A percentile compares a stretch with the other conserved stretches of the same genome.
These are phyloP conservation scores for Paramormyrops kingsleyae DNA, from an alignment of 2,113 vertebrate species.

Conservation along the genomic window DNA sequence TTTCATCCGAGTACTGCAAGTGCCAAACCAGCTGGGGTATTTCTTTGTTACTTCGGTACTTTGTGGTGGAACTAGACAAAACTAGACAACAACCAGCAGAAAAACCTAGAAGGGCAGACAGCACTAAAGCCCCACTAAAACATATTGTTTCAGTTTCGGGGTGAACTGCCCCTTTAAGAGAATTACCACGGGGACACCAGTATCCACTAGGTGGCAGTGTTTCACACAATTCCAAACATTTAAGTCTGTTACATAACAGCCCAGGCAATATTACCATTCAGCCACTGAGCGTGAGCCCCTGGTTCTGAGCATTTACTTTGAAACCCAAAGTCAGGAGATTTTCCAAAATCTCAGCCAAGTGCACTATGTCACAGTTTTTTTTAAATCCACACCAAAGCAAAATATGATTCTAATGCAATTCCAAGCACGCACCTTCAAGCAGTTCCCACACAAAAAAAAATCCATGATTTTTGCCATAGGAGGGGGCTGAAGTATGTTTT, in stretches of 20 bases:
- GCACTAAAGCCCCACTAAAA: neutral
- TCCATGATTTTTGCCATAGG: neutral
- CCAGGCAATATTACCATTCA: neutral
- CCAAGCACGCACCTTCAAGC: neutral
- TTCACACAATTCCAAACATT: neutral
- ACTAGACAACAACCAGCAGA: neutral
- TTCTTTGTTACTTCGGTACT: no score
- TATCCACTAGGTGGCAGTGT: conserved; percentile 11
- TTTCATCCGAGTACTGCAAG: no score
- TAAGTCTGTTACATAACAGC: neutral
- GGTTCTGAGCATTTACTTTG: neutral
- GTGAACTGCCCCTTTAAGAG: neutral
- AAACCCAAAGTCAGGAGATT: neutral
- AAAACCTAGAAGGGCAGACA: neutral
- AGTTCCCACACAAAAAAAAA: neutral
- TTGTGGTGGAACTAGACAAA: neutral
- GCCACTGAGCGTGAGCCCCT: neutral
- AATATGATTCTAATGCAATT: conserved; percentile 28
- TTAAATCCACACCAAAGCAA: conserved; percentile 29
- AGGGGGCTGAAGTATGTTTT: neutral
- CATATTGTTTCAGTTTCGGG: neutral
- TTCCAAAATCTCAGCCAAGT: neutral
- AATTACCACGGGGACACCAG: neutral
- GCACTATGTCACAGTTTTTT: neutral
- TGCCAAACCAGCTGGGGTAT: no score